phyloP scores from a whole-genome alignment of 1,140 invertebrate species.

The Drosophila persimilis region DNA sequence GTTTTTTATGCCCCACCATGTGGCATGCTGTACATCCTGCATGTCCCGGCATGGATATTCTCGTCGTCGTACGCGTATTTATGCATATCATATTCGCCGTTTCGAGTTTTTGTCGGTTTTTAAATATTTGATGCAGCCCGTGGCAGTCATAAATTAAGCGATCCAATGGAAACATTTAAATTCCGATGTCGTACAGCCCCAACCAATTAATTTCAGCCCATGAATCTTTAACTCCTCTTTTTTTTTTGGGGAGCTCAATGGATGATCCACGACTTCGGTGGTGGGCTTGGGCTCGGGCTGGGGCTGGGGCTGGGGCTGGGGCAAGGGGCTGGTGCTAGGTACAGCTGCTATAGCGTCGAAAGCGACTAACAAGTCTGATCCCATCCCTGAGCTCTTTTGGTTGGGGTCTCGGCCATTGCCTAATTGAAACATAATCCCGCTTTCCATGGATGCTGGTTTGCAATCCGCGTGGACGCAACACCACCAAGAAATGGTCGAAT shows the following conservation, averaged over 20 bases:
- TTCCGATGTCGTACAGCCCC: slow-evolving; percentile 1
- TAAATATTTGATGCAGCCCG: slow-evolving; percentile 24
- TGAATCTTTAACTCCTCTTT: too few relatives aligned
- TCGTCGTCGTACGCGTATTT: slow-evolving; percentile 1
- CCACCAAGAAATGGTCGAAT: slow-evolving; percentile 1
- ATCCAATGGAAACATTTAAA: slow-evolving; percentile 25
- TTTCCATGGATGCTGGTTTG: slow-evolving; percentile 12
- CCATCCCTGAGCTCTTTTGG: too few relatives aligned
- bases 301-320: too few relatives aligned
- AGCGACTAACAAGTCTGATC: slow-evolving; percentile 21
- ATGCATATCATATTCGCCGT: slow-evolving; percentile 9
- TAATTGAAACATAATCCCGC: slow-evolving; percentile 2
- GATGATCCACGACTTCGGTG: neutral
- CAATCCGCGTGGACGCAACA: slow-evolving; percentile 46
- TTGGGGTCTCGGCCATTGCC: slow-evolving; percentile 31
- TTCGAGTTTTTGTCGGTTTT: slow-evolving; percentile 11
- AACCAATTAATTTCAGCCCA: slow-evolving; percentile 16
- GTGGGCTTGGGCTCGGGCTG: too few relatives aligned
- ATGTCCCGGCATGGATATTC: neutral
- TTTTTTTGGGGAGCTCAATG: neutral
- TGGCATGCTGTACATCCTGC: slow-evolving; percentile 1
- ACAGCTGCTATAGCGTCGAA: neutral
- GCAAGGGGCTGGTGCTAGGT: too few relatives aligned
- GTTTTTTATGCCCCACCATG: slow-evolving; percentile 3
- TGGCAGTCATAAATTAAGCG: slow-evolving; percentile 22